These are phyloP conservation scores for Phoronis australis DNA, from an alignment of 2,888 invertebrate genomes.

Conservation along the genomic window DNA sequence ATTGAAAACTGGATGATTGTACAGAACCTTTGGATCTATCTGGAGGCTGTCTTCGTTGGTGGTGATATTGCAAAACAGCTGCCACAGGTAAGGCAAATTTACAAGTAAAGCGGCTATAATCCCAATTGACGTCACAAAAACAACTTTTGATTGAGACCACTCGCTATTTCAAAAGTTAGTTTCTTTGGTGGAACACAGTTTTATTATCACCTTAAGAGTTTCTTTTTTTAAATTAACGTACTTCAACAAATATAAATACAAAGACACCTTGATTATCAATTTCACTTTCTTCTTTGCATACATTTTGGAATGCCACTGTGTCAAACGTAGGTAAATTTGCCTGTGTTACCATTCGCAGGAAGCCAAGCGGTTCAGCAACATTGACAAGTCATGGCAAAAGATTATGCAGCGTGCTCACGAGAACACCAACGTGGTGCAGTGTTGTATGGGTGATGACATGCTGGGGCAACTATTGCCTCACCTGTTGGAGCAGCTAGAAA, in stretches of 20 bases:
- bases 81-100: conserved; percentile 62
- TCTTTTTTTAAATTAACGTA: no score
- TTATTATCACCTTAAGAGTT: no score
- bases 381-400: conserved; percentile 97
- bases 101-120: no score
- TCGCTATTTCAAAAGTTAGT: no score
- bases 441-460: conserved; percentile 93
- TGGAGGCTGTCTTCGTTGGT: conserved; percentile 96
- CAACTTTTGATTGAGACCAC: no score
- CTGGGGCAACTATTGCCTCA: conserved; percentile 86
- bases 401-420: conserved; percentile 89
- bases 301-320: no score
- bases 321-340: no score
- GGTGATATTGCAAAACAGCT: conserved; percentile 96
- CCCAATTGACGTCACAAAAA: no score
- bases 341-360: conserved; percentile 34
- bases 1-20: conserved; percentile 94
- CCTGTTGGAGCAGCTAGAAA: conserved; percentile 89
- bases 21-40: conserved; percentile 97
- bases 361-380: conserved; percentile 72
- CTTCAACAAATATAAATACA: no score
- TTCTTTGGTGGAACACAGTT: no score
- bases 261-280: no score
- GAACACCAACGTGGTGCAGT: conserved; percentile 89
- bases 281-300: no score